A percentile compares a stretch with the other conserved stretches of the same genome.
Conservation (phyloP, 2,888 invertebrate species). For the Caenorhabditis sp. region DNA sequence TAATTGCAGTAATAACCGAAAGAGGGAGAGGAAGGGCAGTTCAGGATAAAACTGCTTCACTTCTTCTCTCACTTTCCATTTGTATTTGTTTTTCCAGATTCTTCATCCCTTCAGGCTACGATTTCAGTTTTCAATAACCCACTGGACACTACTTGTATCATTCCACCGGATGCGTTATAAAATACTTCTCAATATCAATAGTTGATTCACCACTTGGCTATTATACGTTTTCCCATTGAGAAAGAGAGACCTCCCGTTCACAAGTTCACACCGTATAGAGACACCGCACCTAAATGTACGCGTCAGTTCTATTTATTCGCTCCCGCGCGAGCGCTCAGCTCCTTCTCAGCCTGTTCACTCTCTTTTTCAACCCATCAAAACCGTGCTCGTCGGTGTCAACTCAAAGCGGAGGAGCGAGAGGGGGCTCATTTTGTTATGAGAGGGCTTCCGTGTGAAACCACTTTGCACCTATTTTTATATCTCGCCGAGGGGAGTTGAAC, state of each 20-base stretch:
- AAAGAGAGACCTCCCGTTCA: conserved; percentile 6
- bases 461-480: conserved; percentile 52
- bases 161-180: conserved; percentile 19
- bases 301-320: conserved; percentile 46
- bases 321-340: conserved; percentile 26
- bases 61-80: conserved; percentile 29
- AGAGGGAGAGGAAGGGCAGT: conserved; percentile 25
- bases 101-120: conserved; percentile 49
- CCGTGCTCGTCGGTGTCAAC: conserved; percentile 54
- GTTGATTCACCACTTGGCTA: conserved; percentile 22
- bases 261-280: conserved; percentile 37
- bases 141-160: neutral
- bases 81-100: conserved; percentile 55
- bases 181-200: neutral
- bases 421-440: conserved; percentile 34
- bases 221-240: conserved; percentile 11
- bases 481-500: neutral
- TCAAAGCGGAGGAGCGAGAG: conserved; percentile 20
- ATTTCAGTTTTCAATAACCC: conserved; percentile 33
- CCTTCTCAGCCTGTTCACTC: conserved; percentile 3
- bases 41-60: conserved; percentile 7
- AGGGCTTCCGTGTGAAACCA: conserved; percentile 54
- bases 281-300: conserved; percentile 40
- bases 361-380: conserved; percentile 37
- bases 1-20: conserved; percentile 60